These are phyloP conservation scores for Drosophila yooni DNA, from an alignment of 2,888 invertebrate genomes.

Conservation along the genomic window DNA sequence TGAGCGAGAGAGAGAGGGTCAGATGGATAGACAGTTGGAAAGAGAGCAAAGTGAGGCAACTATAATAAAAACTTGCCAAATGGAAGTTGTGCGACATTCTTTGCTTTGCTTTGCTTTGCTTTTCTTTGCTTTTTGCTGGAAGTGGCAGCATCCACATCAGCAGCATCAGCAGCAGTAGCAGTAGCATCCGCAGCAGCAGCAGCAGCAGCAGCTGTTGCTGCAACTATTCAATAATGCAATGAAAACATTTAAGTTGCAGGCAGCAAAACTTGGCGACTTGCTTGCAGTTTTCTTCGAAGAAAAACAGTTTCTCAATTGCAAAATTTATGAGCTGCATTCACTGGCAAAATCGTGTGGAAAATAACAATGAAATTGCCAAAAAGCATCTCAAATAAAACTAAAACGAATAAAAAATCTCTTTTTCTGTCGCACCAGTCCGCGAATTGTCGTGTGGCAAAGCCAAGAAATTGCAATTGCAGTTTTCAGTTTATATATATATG, in stretches of 20 bases:
- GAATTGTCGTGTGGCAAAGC: slow-evolving; percentile 25
- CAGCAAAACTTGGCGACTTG: slow-evolving; percentile 50
- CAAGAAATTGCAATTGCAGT: slow-evolving; percentile 39
- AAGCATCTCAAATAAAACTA: slow-evolving; percentile 29
- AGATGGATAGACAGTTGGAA: slow-evolving; percentile 3
- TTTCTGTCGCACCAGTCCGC: slow-evolving; percentile 38
- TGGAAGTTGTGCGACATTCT: slow-evolving; percentile 63
- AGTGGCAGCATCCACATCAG: slow-evolving; percentile 41
- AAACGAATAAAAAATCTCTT: slow-evolving; percentile 17
- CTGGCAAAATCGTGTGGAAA: slow-evolving; percentile 73
- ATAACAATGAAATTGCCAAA: slow-evolving; percentile 69
- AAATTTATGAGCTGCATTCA: slow-evolving; percentile 73
- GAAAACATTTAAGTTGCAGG: slow-evolving; percentile 69
- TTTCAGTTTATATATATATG: slow-evolving; percentile 29
- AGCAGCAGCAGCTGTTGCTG: slow-evolving; percentile 42
- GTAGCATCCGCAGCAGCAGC: slow-evolving; percentile 26
- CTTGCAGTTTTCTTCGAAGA: slow-evolving; percentile 22
- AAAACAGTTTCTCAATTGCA: slow-evolving; percentile 63
- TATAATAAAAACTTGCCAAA: slow-evolving; percentile 32
- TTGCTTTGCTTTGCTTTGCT: slow-evolving; percentile 25
- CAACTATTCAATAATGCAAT: slow-evolving; percentile 74
- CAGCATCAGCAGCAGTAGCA: slow-evolving; percentile 16
- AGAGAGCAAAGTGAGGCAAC: neutral
- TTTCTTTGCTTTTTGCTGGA: slow-evolving; percentile 34
- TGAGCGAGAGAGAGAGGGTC: slow-evolving; percentile 4